These are phyloP conservation scores for Periophthalmus magnuspinnatus DNA, from an alignment of 2,797 vertebrate species.

Conservation along the genomic window DNA sequence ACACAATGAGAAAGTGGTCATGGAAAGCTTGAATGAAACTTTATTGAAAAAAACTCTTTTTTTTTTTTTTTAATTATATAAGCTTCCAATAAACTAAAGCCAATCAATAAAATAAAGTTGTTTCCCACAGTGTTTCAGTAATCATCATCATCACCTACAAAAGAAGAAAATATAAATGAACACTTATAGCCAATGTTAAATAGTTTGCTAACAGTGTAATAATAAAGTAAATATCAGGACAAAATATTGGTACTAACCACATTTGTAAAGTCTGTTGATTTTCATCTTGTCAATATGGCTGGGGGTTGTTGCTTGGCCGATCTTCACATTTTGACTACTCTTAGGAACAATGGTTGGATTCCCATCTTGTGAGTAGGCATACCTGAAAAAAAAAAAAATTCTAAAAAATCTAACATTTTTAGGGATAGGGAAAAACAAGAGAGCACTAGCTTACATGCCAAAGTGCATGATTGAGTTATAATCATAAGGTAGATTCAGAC, in stretches of 20 bases:
- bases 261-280: constrained; percentile 80
- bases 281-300: constrained; percentile 77
- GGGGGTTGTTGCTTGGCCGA: constrained; percentile 70
- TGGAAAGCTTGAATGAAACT: constrained; percentile 51
- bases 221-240: not conserved
- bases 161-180: constrained; percentile 36
- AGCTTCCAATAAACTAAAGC: constrained; percentile 8
- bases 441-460: constrained; percentile 77
- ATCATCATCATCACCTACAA: constrained; percentile 52
- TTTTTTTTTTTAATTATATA: constrained; percentile 12
- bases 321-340: constrained; percentile 52
- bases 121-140: constrained; percentile 26
- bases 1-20: constrained; percentile 38
- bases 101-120: not conserved
- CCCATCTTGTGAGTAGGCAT: constrained; percentile 76
- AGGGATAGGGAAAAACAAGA: not conserved
- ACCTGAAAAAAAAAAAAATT: constrained; percentile 56
- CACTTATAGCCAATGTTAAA: not conserved
- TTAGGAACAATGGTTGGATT: constrained; percentile 76
- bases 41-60: constrained; percentile 51
- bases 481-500: constrained; percentile 83
- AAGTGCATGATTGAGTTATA: constrained; percentile 90
- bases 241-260: constrained; percentile 59
- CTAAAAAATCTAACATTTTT: not conserved
- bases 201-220: not conserved